Conservation (phyloP, 1,140 invertebrate species). For the Theocolax elegans region DNA sequence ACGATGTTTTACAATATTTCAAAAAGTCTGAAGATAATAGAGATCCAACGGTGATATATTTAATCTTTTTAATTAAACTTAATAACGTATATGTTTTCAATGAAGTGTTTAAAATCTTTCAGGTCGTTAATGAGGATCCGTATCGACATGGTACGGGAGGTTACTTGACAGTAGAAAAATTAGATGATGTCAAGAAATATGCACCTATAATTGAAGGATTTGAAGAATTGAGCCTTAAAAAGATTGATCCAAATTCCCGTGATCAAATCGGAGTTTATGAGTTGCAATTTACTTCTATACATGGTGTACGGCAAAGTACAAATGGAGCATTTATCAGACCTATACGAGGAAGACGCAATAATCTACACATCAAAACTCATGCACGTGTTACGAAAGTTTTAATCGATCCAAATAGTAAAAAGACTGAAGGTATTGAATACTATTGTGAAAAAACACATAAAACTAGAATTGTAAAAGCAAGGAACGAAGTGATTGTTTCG, state of each 20-base stretch:
- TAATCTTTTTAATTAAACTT: conserved; percentile 81
- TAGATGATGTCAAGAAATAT: conserved; percentile 59
- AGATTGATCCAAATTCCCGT: conserved; percentile 52
- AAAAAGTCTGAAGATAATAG: conserved; percentile 61
- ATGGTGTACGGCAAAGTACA: conserved; percentile 75
- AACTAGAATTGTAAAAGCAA: neutral
- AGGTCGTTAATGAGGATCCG: conserved; percentile 68
- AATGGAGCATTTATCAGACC: conserved; percentile 77
- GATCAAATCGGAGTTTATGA: conserved; percentile 70
- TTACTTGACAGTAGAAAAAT: conserved; percentile 72
- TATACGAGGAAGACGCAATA: conserved; percentile 72
- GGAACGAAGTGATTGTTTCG: neutral
- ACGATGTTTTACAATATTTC: conserved; percentile 69
- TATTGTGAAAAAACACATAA: conserved; percentile 39
- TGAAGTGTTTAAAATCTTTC: conserved; percentile 70
- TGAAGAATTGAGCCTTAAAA: conserved; percentile 2
- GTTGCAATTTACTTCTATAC: conserved; percentile 72
- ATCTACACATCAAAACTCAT: conserved; percentile 75
- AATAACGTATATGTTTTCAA: conserved; percentile 64
- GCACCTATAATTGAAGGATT: neutral
- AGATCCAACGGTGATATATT: conserved; percentile 66
- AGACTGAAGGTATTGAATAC: conserved; percentile 30
- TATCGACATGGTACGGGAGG: conserved; percentile 73
- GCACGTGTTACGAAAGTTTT: conserved; percentile 71
- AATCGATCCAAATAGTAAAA: conserved; percentile 63